Evolutionary conservation across 2,888 invertebrate species (phyloP).

Genomic region (Lottia gigantea): DNA sequence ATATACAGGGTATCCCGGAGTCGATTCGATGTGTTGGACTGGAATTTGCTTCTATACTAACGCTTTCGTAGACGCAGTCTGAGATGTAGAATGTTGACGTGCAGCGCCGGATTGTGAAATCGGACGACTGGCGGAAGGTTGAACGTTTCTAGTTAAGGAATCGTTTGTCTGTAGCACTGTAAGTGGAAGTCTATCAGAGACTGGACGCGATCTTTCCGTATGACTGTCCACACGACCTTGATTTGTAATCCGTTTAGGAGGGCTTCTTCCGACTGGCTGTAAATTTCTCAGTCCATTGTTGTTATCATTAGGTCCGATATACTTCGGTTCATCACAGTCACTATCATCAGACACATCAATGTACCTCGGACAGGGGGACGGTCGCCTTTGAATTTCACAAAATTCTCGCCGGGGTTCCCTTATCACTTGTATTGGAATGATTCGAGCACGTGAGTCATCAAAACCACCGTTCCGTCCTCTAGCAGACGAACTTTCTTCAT

Average conservation of each 20-base stretch:
- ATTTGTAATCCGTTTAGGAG: background rate
- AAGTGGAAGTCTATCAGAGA: background rate
- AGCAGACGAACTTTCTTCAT: too few relatives aligned
- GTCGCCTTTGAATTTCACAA: background rate
- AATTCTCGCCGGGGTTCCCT: background rate
- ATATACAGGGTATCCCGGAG: slow-evolving; percentile 44
- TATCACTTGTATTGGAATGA: background rate
- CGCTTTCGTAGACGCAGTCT: background rate
- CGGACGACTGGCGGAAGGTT: background rate
- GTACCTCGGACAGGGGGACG: background rate
- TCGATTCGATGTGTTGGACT: slow-evolving; percentile 29
- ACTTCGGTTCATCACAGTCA: background rate
- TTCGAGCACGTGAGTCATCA: background rate
- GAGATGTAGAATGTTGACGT: background rate
- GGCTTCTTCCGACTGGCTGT: background rate
- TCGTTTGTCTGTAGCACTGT: background rate
- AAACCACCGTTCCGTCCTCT: background rate
- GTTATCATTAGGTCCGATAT: background rate
- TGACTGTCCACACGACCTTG: background rate
- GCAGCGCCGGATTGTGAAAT: background rate
- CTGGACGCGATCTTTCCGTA: background rate
- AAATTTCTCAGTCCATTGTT: slow-evolving; percentile 2
- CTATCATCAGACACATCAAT: background rate
- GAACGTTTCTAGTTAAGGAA: background rate
- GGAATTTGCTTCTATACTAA: background rate